Conservation (phyloP, 2,113 vertebrate species). For the Pipa parva region DNA sequence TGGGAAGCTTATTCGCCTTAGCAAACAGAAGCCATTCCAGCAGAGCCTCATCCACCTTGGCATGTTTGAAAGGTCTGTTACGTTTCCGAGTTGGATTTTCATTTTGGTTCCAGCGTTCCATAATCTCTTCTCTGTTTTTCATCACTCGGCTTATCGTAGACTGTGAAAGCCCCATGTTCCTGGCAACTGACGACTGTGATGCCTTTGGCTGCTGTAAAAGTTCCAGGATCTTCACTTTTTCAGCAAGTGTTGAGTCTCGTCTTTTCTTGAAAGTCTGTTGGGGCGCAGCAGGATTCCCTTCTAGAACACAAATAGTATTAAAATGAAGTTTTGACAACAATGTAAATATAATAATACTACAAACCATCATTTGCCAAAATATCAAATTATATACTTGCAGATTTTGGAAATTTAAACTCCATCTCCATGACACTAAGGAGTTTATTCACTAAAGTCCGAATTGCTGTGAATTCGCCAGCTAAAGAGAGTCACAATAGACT, state of each 20-base stretch:
- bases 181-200: conserved; percentile 35
- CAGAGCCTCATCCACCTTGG: conserved; percentile 41
- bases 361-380: background rate
- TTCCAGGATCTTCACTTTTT: conserved; percentile 35
- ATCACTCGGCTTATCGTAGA: conserved; percentile 37
- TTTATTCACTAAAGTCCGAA: too few species aligned
- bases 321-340: background rate
- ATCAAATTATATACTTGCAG: too few species aligned
- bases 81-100: conserved; percentile 38
- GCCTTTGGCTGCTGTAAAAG: conserved; percentile 35
- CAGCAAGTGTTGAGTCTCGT: conserved; percentile 29
- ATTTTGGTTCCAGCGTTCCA: conserved; percentile 39
- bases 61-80: conserved; percentile 35
- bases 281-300: background rate
- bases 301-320: conserved; percentile 9
- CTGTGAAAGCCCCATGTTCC: conserved; percentile 35
- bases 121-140: conserved; percentile 36
- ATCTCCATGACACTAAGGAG: too few species aligned
- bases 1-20: conserved; percentile 33
- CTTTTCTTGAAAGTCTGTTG: conserved; percentile 18
- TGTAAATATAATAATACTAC: background rate
- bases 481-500: too few species aligned
- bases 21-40: conserved; percentile 40
- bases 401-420: too few species aligned
- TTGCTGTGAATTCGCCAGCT: too few species aligned